A percentile compares a stretch with the other conserved stretches of the same genome.
Evolutionary conservation across 2,797 vertebrate genomes (phyloP).

Genomic region (Micrastur ruficollis): DNA sequence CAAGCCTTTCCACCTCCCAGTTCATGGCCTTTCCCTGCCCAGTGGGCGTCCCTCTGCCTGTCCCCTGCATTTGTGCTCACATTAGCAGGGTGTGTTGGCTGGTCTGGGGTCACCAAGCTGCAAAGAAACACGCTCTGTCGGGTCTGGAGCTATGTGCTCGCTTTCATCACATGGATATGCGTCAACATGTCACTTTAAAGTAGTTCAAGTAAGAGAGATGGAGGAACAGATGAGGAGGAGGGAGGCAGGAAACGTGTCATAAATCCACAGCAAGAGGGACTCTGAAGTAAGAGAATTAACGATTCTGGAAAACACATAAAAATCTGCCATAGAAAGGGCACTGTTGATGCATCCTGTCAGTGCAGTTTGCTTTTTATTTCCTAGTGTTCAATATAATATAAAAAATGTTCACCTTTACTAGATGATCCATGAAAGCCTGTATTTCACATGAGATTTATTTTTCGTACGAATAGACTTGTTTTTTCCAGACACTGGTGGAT

Average conservation of each 20-base stretch:
- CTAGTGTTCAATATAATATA: constrained; percentile 48
- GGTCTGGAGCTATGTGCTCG: not conserved
- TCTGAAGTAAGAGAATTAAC: constrained; percentile 70
- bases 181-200: constrained; percentile 64
- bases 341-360: constrained; percentile 42
- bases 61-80: not conserved
- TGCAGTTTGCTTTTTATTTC: constrained; percentile 63
- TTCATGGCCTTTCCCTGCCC: not conserved
- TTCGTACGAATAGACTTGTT: constrained; percentile 46
- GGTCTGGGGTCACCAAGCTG: not conserved
- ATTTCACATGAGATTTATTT: constrained; percentile 63
- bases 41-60: not conserved
- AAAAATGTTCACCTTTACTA: constrained; percentile 12
- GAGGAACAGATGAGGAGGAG: constrained; percentile 51
- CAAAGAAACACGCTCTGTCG: not conserved
- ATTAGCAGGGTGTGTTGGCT: not conserved
- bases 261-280: constrained; percentile 63
- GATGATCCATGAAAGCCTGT: constrained; percentile 15
- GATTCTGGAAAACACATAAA: constrained; percentile 62
- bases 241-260: constrained; percentile 65
- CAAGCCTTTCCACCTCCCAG: not conserved
- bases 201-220: constrained; percentile 57
- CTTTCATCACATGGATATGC: constrained; percentile 35
- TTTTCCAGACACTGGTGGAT: constrained; percentile 55
- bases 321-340: constrained; percentile 52